phyloP scores from a whole-genome alignment of 2,113 vertebrate species.

The Mus pahari region DNA sequence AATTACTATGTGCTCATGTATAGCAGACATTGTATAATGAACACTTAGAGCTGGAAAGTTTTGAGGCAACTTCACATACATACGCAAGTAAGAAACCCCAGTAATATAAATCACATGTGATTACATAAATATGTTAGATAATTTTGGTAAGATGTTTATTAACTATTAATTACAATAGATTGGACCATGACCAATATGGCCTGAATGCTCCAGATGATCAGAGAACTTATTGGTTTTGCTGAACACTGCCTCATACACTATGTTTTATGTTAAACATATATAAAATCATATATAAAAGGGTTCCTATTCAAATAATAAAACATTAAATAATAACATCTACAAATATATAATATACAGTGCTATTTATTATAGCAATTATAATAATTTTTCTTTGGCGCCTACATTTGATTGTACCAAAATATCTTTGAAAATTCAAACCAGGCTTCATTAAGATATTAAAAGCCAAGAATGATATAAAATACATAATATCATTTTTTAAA shows the following conservation, averaged over 20 bases:
- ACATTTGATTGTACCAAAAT: background rate
- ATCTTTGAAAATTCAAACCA: background rate
- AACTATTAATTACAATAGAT: background rate
- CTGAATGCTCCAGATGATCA: background rate
- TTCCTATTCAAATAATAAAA: background rate
- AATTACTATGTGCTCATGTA: background rate
- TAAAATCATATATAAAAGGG: no score
- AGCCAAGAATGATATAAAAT: background rate
- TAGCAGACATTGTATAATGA: background rate
- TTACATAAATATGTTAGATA: background rate
- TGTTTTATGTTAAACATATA: background rate
- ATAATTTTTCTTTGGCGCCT: background rate
- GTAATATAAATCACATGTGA: background rate
- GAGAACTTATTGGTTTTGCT: background rate
- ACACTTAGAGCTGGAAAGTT: background rate
- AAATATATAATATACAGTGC: no score
- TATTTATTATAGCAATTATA: background rate
- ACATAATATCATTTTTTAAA: background rate
- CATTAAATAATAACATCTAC: background rate
- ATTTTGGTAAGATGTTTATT: background rate
- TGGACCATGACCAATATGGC: background rate
- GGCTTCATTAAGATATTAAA: background rate
- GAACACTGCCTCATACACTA: background rate
- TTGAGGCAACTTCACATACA: background rate
- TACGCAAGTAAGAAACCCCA: background rate